Evolutionary conservation across 2,113 vertebrate genomes (phyloP), one percentile per base, ranked within the genome.

Genomic region (Pelecanoides urinatrix): DNA sequence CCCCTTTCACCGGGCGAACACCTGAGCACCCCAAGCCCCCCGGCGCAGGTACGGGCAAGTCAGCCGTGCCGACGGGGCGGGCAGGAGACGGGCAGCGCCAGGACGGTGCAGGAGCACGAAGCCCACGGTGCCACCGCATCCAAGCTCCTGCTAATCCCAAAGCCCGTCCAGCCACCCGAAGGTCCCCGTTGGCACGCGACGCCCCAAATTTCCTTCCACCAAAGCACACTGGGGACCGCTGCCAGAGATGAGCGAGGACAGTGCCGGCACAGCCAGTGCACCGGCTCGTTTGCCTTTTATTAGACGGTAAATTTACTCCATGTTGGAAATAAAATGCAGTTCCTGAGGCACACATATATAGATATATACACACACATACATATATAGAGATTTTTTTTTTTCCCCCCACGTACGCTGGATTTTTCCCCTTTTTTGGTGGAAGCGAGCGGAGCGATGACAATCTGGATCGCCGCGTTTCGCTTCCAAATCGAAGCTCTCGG

Each of bases 401-500:
- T 23, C 6, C 11, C 55, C 36, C 42, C 55, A 45, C 19, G 8
- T 66, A 84, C 2, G 0, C 16, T 55, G 52, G 76, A 71, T 44
- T 81, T 72, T 71, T 36, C 15, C 73, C 87, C 72, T 44, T 76
- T 93, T 79, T 58, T 49, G 70, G 93, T 53, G n/a, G 32, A 44
- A 91, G 83, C 21, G 26, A 94, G 94, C 0, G 16, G 88, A 92
- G 82, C 2, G 30, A 70, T 40, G 87, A 74, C 94, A 97, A 95
- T 94, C 88, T 92, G 89, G 94, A 96, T 91, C 6, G 3, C 66
- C 1, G 22, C 19, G n/a, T 83, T 75, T 92, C 50, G 50, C 89
- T 85, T 96, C 82, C 96, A 88, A 96, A 96, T 67, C 30, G 2
- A 86, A 96, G 58, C 92, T 75, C 88, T 87, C 63, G 50, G 94